phyloP scores from a whole-genome alignment of 2,113 vertebrate genomes.

The Ictalurus punctatus region DNA sequence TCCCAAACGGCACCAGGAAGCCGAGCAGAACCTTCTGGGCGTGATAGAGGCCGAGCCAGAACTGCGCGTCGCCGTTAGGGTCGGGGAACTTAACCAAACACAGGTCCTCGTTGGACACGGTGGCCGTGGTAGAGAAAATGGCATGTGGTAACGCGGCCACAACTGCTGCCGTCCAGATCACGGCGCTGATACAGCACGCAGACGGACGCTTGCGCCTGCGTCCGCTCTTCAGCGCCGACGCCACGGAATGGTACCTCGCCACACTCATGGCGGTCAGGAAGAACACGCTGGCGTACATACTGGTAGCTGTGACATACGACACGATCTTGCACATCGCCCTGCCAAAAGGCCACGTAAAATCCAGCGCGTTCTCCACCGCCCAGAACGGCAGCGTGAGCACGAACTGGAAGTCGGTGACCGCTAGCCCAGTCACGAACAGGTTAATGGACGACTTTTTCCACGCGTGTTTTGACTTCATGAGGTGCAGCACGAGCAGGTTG shows the following conservation, averaged over 20 bases:
- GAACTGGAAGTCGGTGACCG: conserved; percentile 93
- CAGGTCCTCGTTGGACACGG: conserved; percentile 83
- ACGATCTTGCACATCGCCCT: conserved; percentile 94
- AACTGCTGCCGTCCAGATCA: conserved; percentile 83
- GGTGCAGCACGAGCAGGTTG: conserved; percentile 89
- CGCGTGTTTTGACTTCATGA: conserved; percentile 87
- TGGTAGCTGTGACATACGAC: conserved; percentile 89
- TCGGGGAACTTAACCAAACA: conserved; percentile 91
- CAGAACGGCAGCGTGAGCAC: conserved; percentile 93
- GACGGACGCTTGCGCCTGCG: conserved; percentile 69
- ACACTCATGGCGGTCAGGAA: conserved; percentile 97
- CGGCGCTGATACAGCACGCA: conserved; percentile 74
- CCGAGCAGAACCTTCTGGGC: conserved; percentile 91
- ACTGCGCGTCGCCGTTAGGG: conserved; percentile 76
- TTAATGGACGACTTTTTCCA: conserved; percentile 95
- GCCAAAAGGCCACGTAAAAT: conserved; percentile 94
- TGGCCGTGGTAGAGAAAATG: conserved; percentile 88
- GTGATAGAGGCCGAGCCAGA: conserved; percentile 92
- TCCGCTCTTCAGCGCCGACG: conserved; percentile 82
- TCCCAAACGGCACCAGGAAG: conserved; percentile 81
- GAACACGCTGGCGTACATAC: conserved; percentile 99
- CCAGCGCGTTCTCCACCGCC: conserved; percentile 92
- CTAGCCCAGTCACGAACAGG: conserved; percentile 90
- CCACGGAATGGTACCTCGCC: conserved; percentile 86
- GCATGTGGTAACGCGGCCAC: conserved; percentile 86